phyloP scores from a whole-genome alignment of 2,888 invertebrate genomes.

The Pegoplata infirma region DNA sequence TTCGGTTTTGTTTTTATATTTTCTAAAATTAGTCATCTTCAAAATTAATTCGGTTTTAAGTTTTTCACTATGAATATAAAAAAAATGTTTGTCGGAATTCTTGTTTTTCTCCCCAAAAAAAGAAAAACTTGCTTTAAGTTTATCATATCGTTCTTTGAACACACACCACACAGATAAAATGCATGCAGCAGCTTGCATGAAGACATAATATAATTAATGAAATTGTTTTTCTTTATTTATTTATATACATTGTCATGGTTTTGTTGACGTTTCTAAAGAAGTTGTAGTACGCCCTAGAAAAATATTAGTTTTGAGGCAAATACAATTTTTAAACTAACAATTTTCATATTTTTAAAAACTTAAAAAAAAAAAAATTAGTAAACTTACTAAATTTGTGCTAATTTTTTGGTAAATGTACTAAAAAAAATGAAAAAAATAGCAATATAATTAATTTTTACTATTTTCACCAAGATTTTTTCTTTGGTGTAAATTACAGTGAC shows the following conservation, averaged over 20 bases:
- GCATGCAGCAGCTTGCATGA: not conserved
- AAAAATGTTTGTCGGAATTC: conserved; percentile 2
- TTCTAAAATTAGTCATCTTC: conserved; percentile 32
- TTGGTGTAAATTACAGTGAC: conserved; percentile 1
- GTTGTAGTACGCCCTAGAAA: not conserved
- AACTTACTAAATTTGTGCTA: too few species aligned
- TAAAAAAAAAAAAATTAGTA: too few species aligned
- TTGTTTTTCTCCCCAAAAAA: conserved; percentile 4
- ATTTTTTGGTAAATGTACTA: too few species aligned
- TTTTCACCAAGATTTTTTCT: not conserved
- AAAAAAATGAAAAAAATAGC: too few species aligned
- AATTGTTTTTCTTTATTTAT: not conserved
- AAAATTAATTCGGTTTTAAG: conserved; percentile 13
- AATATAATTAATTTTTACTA: too few species aligned
- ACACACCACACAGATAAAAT: not conserved
- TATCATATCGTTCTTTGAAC: not conserved
- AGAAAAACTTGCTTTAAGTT: too few species aligned
- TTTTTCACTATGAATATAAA: not conserved
- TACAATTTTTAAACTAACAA: too few species aligned
- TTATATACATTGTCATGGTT: too few species aligned
- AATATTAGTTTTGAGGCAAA: too few species aligned
- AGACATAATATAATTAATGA: not conserved
- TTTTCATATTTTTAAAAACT: too few species aligned
- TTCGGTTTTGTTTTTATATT: conserved; percentile 13
- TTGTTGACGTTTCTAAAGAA: not conserved